Base-by-base conservation (phyloP, 2,888 invertebrate species). In the Dorcus hopei region DNA sequence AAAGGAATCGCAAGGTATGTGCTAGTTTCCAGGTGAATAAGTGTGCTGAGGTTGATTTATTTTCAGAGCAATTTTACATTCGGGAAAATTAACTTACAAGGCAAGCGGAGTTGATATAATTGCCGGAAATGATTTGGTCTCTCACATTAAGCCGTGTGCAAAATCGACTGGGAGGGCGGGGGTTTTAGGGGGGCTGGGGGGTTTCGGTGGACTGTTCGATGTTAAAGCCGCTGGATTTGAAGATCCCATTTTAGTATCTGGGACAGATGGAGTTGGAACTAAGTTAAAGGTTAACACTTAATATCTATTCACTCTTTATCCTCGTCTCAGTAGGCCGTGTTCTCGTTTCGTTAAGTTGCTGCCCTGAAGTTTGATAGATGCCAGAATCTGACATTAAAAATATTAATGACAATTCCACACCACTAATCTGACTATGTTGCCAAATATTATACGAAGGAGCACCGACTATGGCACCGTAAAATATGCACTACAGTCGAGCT, bases 211-310 rank as follows among this genome's bases (percentile, higher is more conserved):
- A 0, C 82, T 97, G 9, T 96, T 97, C 80, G 95, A 96, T 72
- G 77, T 90, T 11, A 89, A 88, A 54, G 87, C 87, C 6, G 89
- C 89, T 66, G 86, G 83, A 50, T 83, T 76, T 65, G 84, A 83
- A 65, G 91, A 95, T 74, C 95, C 97, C 0, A 83, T 97, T 16
- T 80, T 99, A 1, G 94, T 97, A 11, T 93, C 96, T 62, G 95
- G 95, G 1, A 95, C 96, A 0, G 97, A 97, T 73, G 98, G 98
- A 0, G 97, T 99, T 43, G 97, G 98, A 1, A 95, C 97, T 4
- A 99, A 99, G 79, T 83, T 99, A 1, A 94, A 95, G 83, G 93
- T 94, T 65, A 63, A n/a, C n/a, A n/a, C n/a, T n/a, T n/a, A n/a
- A n/a, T n/a, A n/a, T n/a, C n/a, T n/a, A n/a, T n/a, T n/a, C n/a